Evolutionary conservation across 2,888 invertebrate genomes (phyloP).

Genomic region (Scotopteryx bipunctaria): DNA sequence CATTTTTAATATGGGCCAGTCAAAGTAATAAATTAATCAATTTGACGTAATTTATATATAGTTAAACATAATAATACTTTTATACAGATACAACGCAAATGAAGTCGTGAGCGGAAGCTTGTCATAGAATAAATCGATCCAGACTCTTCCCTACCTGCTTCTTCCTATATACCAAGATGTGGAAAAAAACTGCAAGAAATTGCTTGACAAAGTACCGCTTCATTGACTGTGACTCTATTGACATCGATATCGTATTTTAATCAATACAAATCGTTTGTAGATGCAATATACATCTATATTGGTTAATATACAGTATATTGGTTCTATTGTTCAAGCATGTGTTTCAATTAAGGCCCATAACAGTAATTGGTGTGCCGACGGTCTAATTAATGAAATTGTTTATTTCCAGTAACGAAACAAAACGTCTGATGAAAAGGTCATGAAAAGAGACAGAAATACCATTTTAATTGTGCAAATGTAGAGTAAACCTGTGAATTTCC

Average conservation of each 20-base stretch:
- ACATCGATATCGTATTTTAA: constrained; percentile 44
- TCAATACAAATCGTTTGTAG: constrained; percentile 44
- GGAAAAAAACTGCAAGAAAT: constrained; percentile 13
- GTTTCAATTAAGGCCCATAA: constrained; percentile 76
- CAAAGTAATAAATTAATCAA: too few species aligned
- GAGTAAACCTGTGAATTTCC: too few species aligned
- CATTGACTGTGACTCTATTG: constrained; percentile 28
- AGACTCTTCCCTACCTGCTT: too few species aligned
- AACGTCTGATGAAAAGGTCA: constrained; percentile 7
- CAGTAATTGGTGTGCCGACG: constrained; percentile 62
- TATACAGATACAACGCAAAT: too few species aligned
- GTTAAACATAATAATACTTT: too few species aligned
- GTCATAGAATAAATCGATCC: too few species aligned
- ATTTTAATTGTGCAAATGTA: too few species aligned
- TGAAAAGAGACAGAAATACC: constrained; percentile 1
- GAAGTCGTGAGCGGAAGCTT: too few species aligned
- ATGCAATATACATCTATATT: constrained; percentile 8
- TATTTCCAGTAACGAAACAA: constrained; percentile 30
- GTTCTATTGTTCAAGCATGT: constrained; percentile 53
- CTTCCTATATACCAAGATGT: background rate
- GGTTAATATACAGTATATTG: constrained; percentile 24
- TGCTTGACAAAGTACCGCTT: constrained; percentile 1
- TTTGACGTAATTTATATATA: too few species aligned
- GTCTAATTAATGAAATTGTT: constrained; percentile 39
- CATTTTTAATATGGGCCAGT: too few species aligned